phyloP scores from a whole-genome alignment of 2,113 vertebrate genomes.

The Oncorhynchus nerka region DNA sequence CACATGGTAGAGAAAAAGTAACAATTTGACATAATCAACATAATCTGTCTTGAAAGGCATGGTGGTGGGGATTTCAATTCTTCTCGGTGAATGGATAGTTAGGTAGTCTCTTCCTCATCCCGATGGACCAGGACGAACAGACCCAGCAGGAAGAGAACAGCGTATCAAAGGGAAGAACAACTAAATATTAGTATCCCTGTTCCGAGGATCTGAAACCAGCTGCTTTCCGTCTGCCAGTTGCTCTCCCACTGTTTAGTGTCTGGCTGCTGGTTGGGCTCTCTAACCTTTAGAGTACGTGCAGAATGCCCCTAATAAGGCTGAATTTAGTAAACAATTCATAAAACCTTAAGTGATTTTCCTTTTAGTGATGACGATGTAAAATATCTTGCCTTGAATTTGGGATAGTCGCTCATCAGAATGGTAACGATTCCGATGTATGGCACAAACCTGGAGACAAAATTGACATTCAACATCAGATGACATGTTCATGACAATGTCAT shows the following conservation, averaged over 20 bases:
- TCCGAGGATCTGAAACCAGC: too few relatives aligned
- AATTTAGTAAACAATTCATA: background rate
- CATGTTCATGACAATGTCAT: too few relatives aligned
- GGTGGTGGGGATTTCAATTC: constrained; percentile 55
- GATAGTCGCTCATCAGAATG: constrained; percentile 99
- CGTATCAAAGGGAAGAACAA: constrained; percentile 70
- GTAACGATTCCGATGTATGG: constrained; percentile 98
- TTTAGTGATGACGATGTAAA: background rate
- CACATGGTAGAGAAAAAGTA: constrained; percentile 61
- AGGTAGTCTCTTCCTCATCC: constrained; percentile 74
- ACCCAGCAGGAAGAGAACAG: constrained; percentile 92
- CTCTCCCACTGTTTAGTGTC: too few relatives aligned
- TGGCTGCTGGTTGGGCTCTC: too few relatives aligned
- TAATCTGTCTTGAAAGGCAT: constrained; percentile 62
- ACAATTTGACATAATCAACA: constrained; percentile 55
- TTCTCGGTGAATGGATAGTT: too few relatives aligned
- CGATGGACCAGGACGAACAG: constrained; percentile 96
- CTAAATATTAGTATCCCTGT: background rate
- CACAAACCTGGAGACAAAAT: constrained; percentile 84
- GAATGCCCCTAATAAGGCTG: background rate
- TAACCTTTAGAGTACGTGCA: too few relatives aligned
- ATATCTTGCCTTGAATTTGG: constrained; percentile 94
- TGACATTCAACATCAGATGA: background rate
- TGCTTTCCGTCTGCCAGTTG: too few relatives aligned
- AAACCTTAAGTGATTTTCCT: background rate